A percentile compares a stretch with the other conserved stretches of the same genome.
Conservation (phyloP, 2,888 invertebrate genomes). For the Unio delphinus region DNA sequence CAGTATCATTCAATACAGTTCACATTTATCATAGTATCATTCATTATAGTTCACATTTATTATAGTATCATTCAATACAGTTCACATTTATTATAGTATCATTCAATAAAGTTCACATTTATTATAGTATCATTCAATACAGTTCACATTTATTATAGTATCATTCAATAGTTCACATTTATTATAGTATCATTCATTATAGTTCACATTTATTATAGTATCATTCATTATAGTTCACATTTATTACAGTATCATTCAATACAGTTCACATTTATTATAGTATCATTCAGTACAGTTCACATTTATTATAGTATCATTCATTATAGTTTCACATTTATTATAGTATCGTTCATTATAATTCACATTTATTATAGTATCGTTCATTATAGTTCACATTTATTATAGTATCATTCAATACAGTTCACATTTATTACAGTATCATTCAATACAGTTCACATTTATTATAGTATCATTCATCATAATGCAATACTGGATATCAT, state of each 20-base stretch:
- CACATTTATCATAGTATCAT: not conserved
- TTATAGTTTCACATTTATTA: not conserved
- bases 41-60: not conserved
- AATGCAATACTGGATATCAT: not conserved
- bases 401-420: not conserved
- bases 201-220: not conserved
- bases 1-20: not conserved
- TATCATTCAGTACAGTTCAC: not conserved
- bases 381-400: not conserved
- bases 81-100: not conserved
- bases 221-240: not conserved
- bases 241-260: not conserved
- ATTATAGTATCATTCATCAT: not conserved
- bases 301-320: not conserved
- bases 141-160: not conserved
- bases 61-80: not conserved
- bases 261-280: not conserved
- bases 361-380: not conserved
- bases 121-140: not conserved
- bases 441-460: not conserved
- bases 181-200: not conserved
- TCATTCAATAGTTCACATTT: too few species aligned
- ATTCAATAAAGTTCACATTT: not conserved
- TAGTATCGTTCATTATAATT: not conserved
- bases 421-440: not conserved